A percentile compares a stretch with the other conserved stretches of the same genome.
Conservation (phyloP, 2,888 invertebrate species). For the Omphaloscelis lunosa region DNA sequence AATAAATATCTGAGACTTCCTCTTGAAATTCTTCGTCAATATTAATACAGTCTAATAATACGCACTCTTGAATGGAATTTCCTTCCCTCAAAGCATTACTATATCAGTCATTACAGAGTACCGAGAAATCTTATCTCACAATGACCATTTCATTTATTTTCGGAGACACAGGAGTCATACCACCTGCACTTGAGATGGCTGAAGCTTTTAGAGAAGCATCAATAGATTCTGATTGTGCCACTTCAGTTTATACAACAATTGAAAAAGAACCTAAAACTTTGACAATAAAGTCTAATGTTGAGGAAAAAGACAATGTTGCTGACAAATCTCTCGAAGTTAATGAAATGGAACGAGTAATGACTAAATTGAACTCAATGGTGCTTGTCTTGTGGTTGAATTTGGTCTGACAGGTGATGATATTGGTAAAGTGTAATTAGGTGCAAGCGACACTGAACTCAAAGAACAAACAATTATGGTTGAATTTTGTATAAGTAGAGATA, state of each 20-base stretch:
- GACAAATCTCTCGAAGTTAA: constrained; percentile 81
- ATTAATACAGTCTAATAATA: constrained; percentile 47
- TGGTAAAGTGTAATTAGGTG: constrained; percentile 59
- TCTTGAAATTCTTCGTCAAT: constrained; percentile 50
- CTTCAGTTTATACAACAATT: constrained; percentile 74
- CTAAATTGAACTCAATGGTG: constrained; percentile 67
- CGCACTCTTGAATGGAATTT: constrained; percentile 68
- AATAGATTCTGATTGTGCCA: constrained; percentile 83
- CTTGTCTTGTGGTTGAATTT: constrained; percentile 67
- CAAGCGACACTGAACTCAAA: constrained; percentile 63
- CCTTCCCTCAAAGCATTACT: constrained; percentile 69
- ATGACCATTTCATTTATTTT: constrained; percentile 89
- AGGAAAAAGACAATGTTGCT: constrained; percentile 70
- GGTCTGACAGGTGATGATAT: constrained; percentile 44
- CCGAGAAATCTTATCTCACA: constrained; percentile 83
- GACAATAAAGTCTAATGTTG: constrained; percentile 54
- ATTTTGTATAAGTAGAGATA: constrained; percentile 46
- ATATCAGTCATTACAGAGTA: constrained; percentile 71
- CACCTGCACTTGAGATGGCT: constrained; percentile 88
- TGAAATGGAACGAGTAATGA: constrained; percentile 66
- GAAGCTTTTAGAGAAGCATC: constrained; percentile 87
- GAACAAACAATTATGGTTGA: constrained; percentile 49
- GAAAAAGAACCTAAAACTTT: constrained; percentile 67
- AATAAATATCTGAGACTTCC: constrained; percentile 14
- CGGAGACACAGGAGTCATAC: constrained; percentile 88